Evolutionary conservation across 2,797 vertebrate genomes (phyloP), one percentile per base, ranked within the genome.

Genomic region (Chaetophractus vellerosus): DNA sequence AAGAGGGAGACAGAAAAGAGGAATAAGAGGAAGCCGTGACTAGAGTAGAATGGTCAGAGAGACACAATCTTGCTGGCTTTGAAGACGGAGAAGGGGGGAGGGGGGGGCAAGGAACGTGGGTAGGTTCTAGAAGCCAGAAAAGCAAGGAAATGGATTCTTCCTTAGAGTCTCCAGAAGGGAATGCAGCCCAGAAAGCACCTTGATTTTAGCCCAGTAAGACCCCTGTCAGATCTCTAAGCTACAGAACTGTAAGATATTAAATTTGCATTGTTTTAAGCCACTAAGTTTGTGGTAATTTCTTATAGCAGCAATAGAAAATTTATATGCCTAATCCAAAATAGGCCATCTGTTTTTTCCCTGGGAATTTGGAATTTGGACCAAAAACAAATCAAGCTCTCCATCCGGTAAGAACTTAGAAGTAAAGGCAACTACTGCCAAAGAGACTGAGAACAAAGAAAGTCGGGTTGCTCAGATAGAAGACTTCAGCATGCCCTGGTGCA

Each of bases 171-270:
- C 23, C 4, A 64, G 28, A 79, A 94, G 59, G 28, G n/a, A 76
- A 66, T 2, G 3, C 11, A 33, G 45, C 31, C 18, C 72, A 64
- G 16, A 38, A 63, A 9, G 81, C 21, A 69, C 38, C 28, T 71
- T 80, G 61, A 74, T 75, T 91, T 90, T 68, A 86, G 55, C 4
- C 19, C 18, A 91, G 69, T 38, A 38, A 81, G 50, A 84, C 64
- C 50, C 1, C 0, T 24, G 26, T n/a, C 69, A 88, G 82, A 50
- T n/a, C 59, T 72, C n/a, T 11, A n/a, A 38, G 14, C 26, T 23
- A 61, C 12, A 21, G 68, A 19, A 59, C 68, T 45, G 5, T 52
- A 83, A 50, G 57, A 48, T 57, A 82, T 69, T 36, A 68, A 57
- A 38, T 72, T 33, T 72, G 12, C 36, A 52, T 38, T 69, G 50